Evolutionary conservation across 2,113 vertebrate genomes (phyloP).

Genomic region (Gallinago jamesoni): DNA sequence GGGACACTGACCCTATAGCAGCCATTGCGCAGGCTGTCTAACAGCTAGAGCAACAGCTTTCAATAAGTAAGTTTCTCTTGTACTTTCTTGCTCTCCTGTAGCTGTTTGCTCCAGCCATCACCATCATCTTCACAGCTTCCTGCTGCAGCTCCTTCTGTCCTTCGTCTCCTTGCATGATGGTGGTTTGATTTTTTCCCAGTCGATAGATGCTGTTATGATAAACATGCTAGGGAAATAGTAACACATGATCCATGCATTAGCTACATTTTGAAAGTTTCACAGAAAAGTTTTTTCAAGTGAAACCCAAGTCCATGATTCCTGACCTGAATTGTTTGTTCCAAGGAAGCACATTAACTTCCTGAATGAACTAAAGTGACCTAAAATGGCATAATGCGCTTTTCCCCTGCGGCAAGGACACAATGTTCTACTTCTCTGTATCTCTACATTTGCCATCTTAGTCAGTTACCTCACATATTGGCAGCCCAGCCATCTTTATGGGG

Average conservation of each 20-base stretch:
- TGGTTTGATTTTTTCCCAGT: not conserved
- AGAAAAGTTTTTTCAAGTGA: not conserved
- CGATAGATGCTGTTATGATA: not conserved
- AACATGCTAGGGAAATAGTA: not conserved
- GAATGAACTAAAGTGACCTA: not conserved
- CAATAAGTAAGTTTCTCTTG: not conserved
- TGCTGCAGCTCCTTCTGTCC: not conserved
- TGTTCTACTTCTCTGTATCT: not conserved
- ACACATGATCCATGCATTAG: rapidly evolving
- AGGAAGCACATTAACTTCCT: not conserved
- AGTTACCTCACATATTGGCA: not conserved
- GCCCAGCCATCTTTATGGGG: not conserved
- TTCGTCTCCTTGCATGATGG: not conserved
- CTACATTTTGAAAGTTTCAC: not conserved
- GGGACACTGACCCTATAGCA: not conserved
- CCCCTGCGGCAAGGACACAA: not conserved
- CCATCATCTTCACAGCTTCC: not conserved
- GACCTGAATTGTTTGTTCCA: not conserved
- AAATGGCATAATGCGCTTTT: not conserved
- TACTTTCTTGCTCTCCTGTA: not conserved
- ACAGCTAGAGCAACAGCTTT: not conserved
- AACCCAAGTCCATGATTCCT: not conserved
- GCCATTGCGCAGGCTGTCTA: not conserved
- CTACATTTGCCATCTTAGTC: not conserved
- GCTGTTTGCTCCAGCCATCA: not conserved